Conservation (phyloP, 2,888 invertebrate species). For the Leptinotarsa peninsularis region DNA sequence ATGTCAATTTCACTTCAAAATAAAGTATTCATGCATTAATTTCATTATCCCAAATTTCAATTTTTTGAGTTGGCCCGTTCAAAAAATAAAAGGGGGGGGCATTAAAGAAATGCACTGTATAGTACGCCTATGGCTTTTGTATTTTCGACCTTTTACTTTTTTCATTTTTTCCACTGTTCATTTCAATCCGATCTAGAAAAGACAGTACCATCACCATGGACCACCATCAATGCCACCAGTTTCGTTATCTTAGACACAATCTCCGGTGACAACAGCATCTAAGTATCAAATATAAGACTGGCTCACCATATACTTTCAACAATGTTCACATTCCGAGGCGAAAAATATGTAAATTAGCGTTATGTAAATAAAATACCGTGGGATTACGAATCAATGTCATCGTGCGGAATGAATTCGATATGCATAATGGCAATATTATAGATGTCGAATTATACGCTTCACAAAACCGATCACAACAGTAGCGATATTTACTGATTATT, state of each 20-base stretch:
- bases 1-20: too few species aligned
- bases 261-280: conserved; percentile 15
- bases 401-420: background rate
- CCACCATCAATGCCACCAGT: conserved; percentile 2
- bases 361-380: conserved; percentile 15
- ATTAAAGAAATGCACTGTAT: too few species aligned
- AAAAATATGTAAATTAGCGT: conserved; percentile 2
- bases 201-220: background rate
- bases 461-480: conserved; percentile 16
- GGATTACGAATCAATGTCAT: conserved; percentile 4
- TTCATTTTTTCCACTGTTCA: too few species aligned
- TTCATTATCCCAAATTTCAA: too few species aligned
- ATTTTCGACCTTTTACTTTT: too few species aligned
- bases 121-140: too few species aligned
- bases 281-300: background rate
- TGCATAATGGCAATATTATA: conserved; percentile 5
- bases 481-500: conserved; percentile 9
- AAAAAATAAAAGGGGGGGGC: too few species aligned
- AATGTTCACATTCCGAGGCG: background rate
- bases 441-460: conserved; percentile 9
- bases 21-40: too few species aligned
- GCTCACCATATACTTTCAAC: background rate
- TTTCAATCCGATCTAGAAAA: background rate
- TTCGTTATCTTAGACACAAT: conserved; percentile 7
- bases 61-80: too few species aligned